These are phyloP conservation scores for Chrysolina americana DNA, from an alignment of 2,888 invertebrate genomes.

Conservation along the genomic window DNA sequence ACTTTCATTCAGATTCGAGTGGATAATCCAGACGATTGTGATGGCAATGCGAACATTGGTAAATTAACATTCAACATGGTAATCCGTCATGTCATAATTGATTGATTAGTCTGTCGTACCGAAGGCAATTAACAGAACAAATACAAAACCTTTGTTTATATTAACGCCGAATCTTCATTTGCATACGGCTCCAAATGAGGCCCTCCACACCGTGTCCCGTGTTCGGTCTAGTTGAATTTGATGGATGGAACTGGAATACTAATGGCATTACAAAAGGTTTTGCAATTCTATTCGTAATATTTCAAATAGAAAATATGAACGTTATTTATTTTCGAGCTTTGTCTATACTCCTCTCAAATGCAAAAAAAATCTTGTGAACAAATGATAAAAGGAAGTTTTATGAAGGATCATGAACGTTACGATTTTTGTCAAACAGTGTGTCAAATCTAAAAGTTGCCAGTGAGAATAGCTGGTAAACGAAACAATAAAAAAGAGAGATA, in stretches of 20 bases:
- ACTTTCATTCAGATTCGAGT: background rate
- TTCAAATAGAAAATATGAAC: no score
- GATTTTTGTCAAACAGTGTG: no score
- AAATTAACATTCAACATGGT: conserved; percentile 9
- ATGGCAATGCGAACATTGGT: background rate
- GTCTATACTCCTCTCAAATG: no score
- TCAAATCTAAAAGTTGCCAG: no score
- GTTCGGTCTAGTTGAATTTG: background rate
- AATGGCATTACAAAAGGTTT: no score
- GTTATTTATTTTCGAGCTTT: no score
- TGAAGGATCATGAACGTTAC: no score
- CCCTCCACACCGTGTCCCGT: background rate
- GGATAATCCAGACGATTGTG: background rate
- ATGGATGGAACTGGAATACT: background rate
- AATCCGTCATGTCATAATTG: conserved; percentile 45
- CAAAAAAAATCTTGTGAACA: no score
- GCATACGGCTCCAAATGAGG: conserved; percentile 27
- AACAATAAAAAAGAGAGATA: no score
- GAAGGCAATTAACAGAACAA: conserved; percentile 46
- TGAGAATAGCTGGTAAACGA: no score
- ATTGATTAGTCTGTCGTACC: conserved; percentile 44
- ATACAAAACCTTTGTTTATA: conserved; percentile 44
- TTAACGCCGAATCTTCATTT: conserved; percentile 39
- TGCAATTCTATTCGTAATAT: no score
- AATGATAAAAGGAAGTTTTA: no score